A percentile compares a stretch with the other conserved stretches of the same genome.
phyloP scores from a whole-genome alignment of 2,888 invertebrate species.

The Drosophila lutescens region DNA sequence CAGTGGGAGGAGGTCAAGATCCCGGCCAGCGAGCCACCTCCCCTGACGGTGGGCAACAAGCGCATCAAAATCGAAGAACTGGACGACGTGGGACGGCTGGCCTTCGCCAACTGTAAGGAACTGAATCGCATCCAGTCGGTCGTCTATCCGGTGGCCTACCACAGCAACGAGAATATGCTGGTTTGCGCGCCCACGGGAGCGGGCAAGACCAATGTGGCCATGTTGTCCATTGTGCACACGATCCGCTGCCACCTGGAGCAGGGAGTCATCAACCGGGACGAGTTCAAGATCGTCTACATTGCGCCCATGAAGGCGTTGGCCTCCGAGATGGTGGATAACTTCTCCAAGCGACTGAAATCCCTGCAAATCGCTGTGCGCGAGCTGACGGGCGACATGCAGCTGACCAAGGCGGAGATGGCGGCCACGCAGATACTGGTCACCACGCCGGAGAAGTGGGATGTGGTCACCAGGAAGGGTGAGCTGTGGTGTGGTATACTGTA shows the following conservation, averaged over 20 bases:
- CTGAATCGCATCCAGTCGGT: slow-evolving; percentile 98
- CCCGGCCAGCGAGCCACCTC: slow-evolving; percentile 88
- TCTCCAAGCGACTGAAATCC: slow-evolving; percentile 91
- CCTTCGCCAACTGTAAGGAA: slow-evolving; percentile 93
- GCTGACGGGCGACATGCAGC: slow-evolving; percentile 98
- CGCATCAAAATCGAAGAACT: slow-evolving; percentile 86
- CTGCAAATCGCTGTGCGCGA: slow-evolving; percentile 94
- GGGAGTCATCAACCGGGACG: slow-evolving; percentile 93
- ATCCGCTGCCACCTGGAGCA: slow-evolving; percentile 93
- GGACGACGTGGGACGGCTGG: slow-evolving; percentile 92
- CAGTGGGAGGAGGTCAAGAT: slow-evolving; percentile 94
- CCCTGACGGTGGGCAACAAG: slow-evolving; percentile 87
- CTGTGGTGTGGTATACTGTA: no score
- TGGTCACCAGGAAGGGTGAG: slow-evolving; percentile 95
- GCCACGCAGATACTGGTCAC: slow-evolving; percentile 99
- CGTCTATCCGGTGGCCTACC: slow-evolving; percentile 97
- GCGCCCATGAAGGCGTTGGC: slow-evolving; percentile 99
- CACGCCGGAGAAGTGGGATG: slow-evolving; percentile 99
- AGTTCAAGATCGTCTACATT: slow-evolving; percentile 99
- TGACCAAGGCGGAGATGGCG: slow-evolving; percentile 96
- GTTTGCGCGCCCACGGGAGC: slow-evolving; percentile 99
- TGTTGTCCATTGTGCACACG: slow-evolving; percentile 95
- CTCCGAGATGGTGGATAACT: slow-evolving; percentile 98
- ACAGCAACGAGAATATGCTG: slow-evolving; percentile 97
- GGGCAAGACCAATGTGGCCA: slow-evolving; percentile 99